Percentiles rank a stretch among this genome's conserved stretches.
Evolutionary conservation across 53 echinoderm and acorn worm genomes (phyloP).

Genomic region (Mesocentrotus franciscanus): DNA sequence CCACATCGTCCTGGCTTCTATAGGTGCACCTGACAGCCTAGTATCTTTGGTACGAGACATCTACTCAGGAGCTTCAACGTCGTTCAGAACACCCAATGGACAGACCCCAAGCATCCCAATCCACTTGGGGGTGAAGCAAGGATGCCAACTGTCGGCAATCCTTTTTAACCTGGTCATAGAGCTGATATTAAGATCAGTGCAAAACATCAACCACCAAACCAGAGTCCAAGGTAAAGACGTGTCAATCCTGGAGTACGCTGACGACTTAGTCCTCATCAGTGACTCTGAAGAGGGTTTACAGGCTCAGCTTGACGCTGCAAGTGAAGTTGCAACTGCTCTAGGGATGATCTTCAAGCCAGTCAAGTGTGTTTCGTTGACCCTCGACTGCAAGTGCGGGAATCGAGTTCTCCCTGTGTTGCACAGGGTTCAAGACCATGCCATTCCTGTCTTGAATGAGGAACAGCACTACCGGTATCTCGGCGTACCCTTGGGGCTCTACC

Average conservation of each 20-base stretch:
- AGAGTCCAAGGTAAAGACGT: constrained; percentile 5
- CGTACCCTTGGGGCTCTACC: constrained; percentile 64
- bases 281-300: too few relatives aligned
- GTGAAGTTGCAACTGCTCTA: not conserved
- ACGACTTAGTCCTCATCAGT: not conserved
- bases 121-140: constrained; percentile 42
- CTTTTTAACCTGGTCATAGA: constrained; percentile 63
- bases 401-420: not conserved
- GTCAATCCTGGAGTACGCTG: not conserved
- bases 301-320: not conserved
- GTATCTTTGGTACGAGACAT: too few relatives aligned
- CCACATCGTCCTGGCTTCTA: too few relatives aligned
- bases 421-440: not conserved
- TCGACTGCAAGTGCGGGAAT: not conserved
- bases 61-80: too few relatives aligned
- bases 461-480: constrained; percentile 58
- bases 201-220: not conserved
- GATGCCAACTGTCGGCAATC: constrained; percentile 60
- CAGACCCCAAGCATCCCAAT: not conserved
- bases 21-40: too few relatives aligned
- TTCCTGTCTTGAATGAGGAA: constrained; percentile 35
- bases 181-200: constrained; percentile 32
- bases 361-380: not conserved
- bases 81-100: too few relatives aligned
- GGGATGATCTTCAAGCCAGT: not conserved